phyloP scores from a whole-genome alignment of 92 coral and sea anemone species.

The Phenganax stokvisi region DNA sequence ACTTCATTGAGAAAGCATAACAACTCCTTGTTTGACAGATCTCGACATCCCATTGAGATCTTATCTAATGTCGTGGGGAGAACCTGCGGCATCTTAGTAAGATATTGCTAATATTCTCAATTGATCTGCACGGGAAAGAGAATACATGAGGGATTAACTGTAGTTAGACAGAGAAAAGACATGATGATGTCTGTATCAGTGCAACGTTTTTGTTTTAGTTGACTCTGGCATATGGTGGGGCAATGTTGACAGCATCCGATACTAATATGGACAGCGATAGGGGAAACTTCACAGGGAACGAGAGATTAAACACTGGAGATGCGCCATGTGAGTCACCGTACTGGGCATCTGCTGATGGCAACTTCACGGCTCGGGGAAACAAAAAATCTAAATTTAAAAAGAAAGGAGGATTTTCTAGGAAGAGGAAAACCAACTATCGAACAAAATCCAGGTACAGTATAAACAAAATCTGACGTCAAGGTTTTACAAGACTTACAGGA shows the following conservation, averaged over 20 bases:
- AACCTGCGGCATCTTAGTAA: too few relatives aligned
- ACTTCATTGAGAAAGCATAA: too few relatives aligned
- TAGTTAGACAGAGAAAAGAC: neutral
- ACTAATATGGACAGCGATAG: neutral
- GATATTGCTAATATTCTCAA: too few relatives aligned
- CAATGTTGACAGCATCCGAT: constrained; percentile 14
- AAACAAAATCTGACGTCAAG: neutral
- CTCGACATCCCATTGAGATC: too few relatives aligned
- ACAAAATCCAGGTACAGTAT: constrained; percentile 8
- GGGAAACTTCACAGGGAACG: neutral
- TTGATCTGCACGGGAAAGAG: too few relatives aligned
- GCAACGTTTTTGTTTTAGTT: neutral
- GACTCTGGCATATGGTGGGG: constrained; percentile 19
- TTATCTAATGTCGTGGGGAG: too few relatives aligned
- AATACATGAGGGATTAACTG: too few relatives aligned
- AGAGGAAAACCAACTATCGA: neutral
- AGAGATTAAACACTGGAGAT: neutral
- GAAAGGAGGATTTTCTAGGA: neutral
- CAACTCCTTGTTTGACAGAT: too few relatives aligned
- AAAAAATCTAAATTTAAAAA: constrained; percentile 11
- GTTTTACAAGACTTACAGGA: neutral
- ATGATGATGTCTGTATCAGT: too few relatives aligned
- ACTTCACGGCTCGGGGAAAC: constrained; percentile 1
- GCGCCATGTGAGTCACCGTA: constrained; percentile 22
- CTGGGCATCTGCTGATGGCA: constrained; percentile 15